Evolutionary conservation across 2,888 invertebrate genomes (phyloP).

Genomic region (Tanytarsus gracilentus): DNA sequence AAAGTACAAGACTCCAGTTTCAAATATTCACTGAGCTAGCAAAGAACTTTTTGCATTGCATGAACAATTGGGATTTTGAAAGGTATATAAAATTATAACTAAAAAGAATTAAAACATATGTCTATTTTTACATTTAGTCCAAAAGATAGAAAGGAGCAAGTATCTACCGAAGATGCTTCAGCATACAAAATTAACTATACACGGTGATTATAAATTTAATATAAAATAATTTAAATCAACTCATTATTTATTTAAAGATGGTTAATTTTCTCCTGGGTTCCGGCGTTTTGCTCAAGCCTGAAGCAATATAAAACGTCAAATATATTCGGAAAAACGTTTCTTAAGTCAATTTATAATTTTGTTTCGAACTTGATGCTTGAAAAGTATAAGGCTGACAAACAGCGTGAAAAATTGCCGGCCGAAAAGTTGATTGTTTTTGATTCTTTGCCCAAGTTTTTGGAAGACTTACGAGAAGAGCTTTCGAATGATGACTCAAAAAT

Average conservation of each 20-base stretch:
- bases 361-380: conserved; percentile 16
- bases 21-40: conserved; percentile 79
- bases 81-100: no score
- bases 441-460: conserved; percentile 87
- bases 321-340: conserved; percentile 60
- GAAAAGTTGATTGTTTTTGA: conserved; percentile 73
- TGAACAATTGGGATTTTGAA: conserved; percentile 88
- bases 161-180: conserved; percentile 66
- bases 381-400: conserved; percentile 44
- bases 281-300: conserved; percentile 88
- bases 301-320: conserved; percentile 83
- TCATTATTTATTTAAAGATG: conserved; percentile 48
- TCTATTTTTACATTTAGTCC: no score
- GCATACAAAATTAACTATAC: conserved; percentile 65
- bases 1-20: conserved; percentile 47
- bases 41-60: conserved; percentile 64
- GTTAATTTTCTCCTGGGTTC: conserved; percentile 92
- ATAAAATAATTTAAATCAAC: not conserved
- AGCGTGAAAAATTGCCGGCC: conserved; percentile 64
- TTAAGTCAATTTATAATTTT: conserved; percentile 15
- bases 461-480: conserved; percentile 79
- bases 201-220: not conserved
- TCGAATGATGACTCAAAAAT: conserved; percentile 79
- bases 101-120: no score
- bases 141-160: conserved; percentile 62